Conservation (phyloP, 2,888 invertebrate species). For the Pterobdella sp. region DNA sequence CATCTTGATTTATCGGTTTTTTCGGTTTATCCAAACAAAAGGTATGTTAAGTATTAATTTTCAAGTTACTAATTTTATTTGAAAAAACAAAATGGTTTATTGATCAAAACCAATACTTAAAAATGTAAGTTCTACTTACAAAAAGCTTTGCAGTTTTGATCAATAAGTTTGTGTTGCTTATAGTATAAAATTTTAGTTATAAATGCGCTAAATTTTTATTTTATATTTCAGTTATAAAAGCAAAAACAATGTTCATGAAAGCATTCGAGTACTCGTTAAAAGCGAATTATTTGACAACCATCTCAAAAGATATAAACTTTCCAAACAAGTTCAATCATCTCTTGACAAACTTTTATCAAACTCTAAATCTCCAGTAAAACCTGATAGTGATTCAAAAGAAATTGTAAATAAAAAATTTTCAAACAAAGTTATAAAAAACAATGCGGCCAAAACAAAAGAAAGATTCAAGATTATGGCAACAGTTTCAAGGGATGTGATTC, state of each 20-base stretch:
- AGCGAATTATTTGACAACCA: background rate
- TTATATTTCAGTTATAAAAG: background rate
- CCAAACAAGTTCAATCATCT: slow-evolving; percentile 6
- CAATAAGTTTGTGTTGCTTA: background rate
- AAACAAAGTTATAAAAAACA: background rate
- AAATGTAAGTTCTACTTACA: background rate
- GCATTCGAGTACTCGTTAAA: background rate
- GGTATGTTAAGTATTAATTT: background rate
- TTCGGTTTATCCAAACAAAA: slow-evolving; percentile 4
- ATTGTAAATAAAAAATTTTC: background rate
- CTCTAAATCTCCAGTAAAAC: background rate
- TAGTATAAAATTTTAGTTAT: no score
- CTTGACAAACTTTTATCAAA: background rate
- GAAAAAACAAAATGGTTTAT: background rate
- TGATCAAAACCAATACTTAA: background rate
- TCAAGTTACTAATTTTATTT: background rate
- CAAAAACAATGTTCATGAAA: background rate
- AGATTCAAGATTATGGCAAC: slow-evolving; percentile 6
- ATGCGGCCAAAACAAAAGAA: no score
- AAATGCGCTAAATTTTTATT: no score
- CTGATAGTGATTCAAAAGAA: background rate
- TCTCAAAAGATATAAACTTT: background rate
- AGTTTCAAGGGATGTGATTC: slow-evolving; percentile 20
- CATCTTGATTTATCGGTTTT: background rate
- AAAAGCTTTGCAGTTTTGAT: background rate